Conservation (phyloP, 1,140 invertebrate species). For the Drosophila simulans region DNA sequence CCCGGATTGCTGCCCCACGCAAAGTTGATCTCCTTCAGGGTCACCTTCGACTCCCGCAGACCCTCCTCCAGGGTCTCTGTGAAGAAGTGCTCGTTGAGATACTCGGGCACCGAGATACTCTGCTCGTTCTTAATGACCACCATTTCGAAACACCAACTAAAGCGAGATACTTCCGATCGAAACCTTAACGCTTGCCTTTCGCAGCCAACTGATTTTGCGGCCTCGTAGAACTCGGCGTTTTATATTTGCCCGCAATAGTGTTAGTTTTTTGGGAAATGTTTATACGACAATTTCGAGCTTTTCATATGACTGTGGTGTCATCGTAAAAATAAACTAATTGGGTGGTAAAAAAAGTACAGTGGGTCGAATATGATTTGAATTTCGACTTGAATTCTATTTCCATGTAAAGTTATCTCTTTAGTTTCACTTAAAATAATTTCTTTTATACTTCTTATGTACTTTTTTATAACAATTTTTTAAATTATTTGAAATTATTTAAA, state of each 20-base stretch:
- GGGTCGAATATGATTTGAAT: neutral
- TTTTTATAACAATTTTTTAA: too few relatives aligned
- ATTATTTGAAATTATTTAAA: too few relatives aligned
- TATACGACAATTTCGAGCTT: slow-evolving; percentile 19
- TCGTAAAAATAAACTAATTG: slow-evolving; percentile 36
- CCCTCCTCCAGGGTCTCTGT: slow-evolving; percentile 71
- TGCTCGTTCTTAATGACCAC: slow-evolving; percentile 62
- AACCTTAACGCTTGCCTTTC: slow-evolving; percentile 18
- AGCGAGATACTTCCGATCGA: neutral
- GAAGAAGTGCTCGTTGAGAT: slow-evolving; percentile 68
- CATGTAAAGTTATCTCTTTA: too few relatives aligned
- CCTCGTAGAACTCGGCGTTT: slow-evolving; percentile 11
- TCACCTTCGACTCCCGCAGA: slow-evolving; percentile 59
- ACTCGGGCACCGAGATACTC: slow-evolving; percentile 66
- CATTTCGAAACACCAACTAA: slow-evolving; percentile 28
- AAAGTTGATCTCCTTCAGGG: slow-evolving; percentile 63
- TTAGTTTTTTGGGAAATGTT: slow-evolving; percentile 7
- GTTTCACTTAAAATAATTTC: too few relatives aligned
- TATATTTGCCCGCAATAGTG: slow-evolving; percentile 24
- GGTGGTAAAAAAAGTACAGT: slow-evolving; percentile 19
- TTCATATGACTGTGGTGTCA: slow-evolving; percentile 30
- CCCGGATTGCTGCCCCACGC: slow-evolving; percentile 79
- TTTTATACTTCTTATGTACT: too few relatives aligned
- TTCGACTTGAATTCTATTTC: too few relatives aligned
- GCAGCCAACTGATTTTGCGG: slow-evolving; percentile 13